Conservation (phyloP, 2,113 vertebrate species). For the Dicerorhinus sumatrensis region DNA sequence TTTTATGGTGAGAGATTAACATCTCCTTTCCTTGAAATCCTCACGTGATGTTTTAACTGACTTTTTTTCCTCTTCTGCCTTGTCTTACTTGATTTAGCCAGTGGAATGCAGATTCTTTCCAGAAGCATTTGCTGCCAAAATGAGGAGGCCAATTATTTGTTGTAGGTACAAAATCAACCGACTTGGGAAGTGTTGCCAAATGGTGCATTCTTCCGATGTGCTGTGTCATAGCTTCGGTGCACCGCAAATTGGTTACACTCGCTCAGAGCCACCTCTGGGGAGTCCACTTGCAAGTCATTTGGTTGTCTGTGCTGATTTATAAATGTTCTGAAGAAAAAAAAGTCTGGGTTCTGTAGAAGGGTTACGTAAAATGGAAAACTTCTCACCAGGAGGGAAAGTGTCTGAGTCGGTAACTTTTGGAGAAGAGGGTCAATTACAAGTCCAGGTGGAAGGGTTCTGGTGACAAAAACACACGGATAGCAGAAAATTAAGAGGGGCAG, state of each 20-base stretch:
- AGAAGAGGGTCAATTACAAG: neutral
- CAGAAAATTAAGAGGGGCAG: neutral
- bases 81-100: constrained; percentile 42
- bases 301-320: neutral
- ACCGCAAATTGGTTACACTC: neutral
- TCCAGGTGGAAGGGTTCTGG: neutral
- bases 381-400: neutral
- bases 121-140: neutral
- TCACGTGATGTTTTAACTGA: neutral
- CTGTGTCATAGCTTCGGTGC: neutral
- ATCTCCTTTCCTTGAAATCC: neutral
- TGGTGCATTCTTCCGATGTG: rapidly evolving
- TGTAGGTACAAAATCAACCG: neutral
- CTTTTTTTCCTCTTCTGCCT: neutral
- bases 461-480: neutral
- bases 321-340: neutral
- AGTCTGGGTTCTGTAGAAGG: neutral
- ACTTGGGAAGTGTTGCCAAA: neutral
- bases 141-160: neutral
- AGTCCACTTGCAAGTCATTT: neutral
- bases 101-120: neutral
- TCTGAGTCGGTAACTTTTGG: neutral
- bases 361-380: neutral
- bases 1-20: neutral
- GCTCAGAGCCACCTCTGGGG: neutral